These are phyloP conservation scores for Mechanitis messenoides DNA, from an alignment of 2,888 invertebrate species.

Conservation along the genomic window DNA sequence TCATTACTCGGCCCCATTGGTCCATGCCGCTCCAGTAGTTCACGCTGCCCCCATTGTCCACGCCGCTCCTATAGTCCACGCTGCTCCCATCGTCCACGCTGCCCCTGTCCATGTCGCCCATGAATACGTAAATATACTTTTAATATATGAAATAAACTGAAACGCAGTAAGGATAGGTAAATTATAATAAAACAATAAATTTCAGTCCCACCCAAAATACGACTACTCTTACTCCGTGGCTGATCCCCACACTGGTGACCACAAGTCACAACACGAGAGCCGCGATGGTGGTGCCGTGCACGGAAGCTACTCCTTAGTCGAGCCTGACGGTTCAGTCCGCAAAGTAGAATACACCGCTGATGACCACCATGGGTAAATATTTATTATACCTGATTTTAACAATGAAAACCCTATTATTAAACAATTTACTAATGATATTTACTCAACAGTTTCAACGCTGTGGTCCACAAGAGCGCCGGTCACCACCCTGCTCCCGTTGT, in stretches of 20 bases:
- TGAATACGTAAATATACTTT: slow-evolving; percentile 53
- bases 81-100: slow-evolving; percentile 46
- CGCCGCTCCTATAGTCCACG: slow-evolving; percentile 52
- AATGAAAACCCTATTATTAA: no score
- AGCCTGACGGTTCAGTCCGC: slow-evolving; percentile 79
- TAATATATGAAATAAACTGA: neutral
- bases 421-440: slow-evolving; percentile 3
- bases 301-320: slow-evolving; percentile 80
- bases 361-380: slow-evolving; percentile 75
- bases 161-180: no score
- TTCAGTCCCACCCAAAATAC: slow-evolving; percentile 78
- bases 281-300: slow-evolving; percentile 80
- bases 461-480: slow-evolving; percentile 71
- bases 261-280: slow-evolving; percentile 78
- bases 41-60: slow-evolving; percentile 55
- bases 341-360: slow-evolving; percentile 80
- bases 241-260: slow-evolving; percentile 79
- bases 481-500: slow-evolving; percentile 66
- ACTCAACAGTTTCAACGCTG: slow-evolving; percentile 70
- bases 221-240: slow-evolving; percentile 78
- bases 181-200: neutral
- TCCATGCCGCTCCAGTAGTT: slow-evolving; percentile 47
- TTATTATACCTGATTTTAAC: neutral
- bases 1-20: slow-evolving; percentile 49
- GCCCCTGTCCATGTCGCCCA: slow-evolving; percentile 46